phyloP scores from a whole-genome alignment of 2,797 vertebrate genomes.

The Sebastes reedi region DNA sequence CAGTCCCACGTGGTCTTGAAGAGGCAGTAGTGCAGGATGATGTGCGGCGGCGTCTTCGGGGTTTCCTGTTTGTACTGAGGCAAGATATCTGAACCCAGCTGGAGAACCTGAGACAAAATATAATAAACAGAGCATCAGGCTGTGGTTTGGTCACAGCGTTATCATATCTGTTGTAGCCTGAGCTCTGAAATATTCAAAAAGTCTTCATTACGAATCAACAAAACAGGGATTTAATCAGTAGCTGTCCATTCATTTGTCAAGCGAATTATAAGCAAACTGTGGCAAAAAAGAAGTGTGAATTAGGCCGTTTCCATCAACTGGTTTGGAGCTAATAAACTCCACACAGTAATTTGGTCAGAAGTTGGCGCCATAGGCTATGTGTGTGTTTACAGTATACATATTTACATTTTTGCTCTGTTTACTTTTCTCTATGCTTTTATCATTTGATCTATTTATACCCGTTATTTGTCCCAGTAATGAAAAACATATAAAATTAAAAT shows the following conservation, averaged over 20 bases:
- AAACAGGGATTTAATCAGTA: background rate
- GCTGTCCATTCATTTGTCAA: background rate
- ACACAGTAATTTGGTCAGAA: no score
- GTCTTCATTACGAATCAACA: background rate
- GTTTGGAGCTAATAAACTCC: background rate
- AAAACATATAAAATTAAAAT: background rate
- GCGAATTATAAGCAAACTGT: background rate
- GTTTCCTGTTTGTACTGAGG: slow-evolving; percentile 97
- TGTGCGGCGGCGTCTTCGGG: slow-evolving; percentile 95
- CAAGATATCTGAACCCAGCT: slow-evolving; percentile 94
- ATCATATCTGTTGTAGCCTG: background rate
- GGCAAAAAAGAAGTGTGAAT: background rate
- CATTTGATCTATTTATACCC: background rate
- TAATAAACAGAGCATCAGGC: background rate
- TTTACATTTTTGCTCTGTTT: background rate
- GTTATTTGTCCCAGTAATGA: background rate
- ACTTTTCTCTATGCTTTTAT: background rate
- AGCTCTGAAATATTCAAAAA: background rate
- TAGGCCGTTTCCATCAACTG: background rate
- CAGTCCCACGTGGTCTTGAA: slow-evolving; percentile 99
- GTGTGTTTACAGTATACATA: background rate
- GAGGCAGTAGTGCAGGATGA: slow-evolving; percentile 95
- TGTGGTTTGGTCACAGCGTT: background rate
- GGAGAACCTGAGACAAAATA: slow-evolving; percentile 83
- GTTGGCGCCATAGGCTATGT: no score